Evolutionary conservation across 2,113 vertebrate species (phyloP), one percentile per base, ranked within the genome.

Genomic region (Cyanoliseus patagonus): DNA sequence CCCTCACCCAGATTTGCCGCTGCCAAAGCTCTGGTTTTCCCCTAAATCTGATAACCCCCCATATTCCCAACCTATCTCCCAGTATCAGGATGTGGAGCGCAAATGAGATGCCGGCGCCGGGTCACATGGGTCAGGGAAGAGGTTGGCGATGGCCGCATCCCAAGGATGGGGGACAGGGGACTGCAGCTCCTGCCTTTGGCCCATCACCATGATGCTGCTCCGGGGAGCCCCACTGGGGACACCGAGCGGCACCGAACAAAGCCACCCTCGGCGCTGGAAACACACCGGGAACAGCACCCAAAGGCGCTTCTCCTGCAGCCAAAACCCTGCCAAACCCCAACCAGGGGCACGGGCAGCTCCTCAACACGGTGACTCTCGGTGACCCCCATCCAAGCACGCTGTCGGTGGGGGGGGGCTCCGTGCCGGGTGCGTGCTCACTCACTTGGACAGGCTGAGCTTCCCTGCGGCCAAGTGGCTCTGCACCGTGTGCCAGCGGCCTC

Each of bases 391-490:
- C 77, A 3, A 79, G 62, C 66, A 35, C 31, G 47, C 61, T 8
- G 79, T 69, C 11, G 30, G 13, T 4, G 47, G 14, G 5, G 20
- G 53, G 55, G 66, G 16, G 51, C 42, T 14, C 73, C 30, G 3
- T 51, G 82, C 39, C 72, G 70, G 24, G 46, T 92, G 95, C 46
- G 94, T 95, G 96, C 97, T 97, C 97, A 99, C 99, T 99, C 99
- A 99, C 99, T 99, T 99, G 98, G 97, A 98, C 97, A 98, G 98
- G 98, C 98, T 99, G 98, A 99, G 98, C 98, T 99, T 99, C 98
- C 99, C 99, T 42, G 99, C 98, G 91, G 99, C 99, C 98, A 99
- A 97, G 98, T 99, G 99, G 97, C 99, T 99, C 98, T 99, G 99
- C 97, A 99, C 98, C 46, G 98, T 99, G 98, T 99, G 99, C 99